Evolutionary conservation across 2,113 vertebrate species (phyloP).

Genomic region (Tonatia bakeri): DNA sequence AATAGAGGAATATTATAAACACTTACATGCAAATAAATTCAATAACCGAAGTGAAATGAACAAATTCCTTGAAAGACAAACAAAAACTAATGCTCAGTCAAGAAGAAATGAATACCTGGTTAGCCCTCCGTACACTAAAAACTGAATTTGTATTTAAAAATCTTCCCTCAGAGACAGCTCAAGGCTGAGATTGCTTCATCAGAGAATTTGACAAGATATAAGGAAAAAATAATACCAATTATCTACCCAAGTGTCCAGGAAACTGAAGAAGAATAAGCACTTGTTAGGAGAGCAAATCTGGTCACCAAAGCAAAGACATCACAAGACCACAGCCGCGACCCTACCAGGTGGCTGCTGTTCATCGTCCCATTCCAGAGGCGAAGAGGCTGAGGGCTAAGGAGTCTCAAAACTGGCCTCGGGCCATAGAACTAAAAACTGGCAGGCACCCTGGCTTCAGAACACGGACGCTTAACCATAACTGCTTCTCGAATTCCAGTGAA

Average conservation of each 20-base stretch:
- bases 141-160: neutral
- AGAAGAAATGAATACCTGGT: neutral
- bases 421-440: neutral
- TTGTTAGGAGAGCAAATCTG: neutral
- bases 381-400: neutral
- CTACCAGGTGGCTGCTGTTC: neutral
- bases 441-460: neutral
- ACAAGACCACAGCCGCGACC: neutral
- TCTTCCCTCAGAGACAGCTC: neutral
- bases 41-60: neutral
- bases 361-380: neutral
- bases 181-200: neutral
- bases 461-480: neutral
- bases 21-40: neutral
- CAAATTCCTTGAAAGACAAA: neutral
- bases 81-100: neutral
- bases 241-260: neutral
- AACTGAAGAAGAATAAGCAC: neutral
- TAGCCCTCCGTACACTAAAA: neutral
- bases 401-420: neutral
- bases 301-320: neutral
- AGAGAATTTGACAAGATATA: neutral
- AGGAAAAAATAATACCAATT: constrained; percentile 17
- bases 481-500: neutral
- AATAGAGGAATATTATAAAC: neutral